Percentiles rank a stretch among this genome's conserved stretches.
Conservation (phyloP, 2,113 vertebrate species). For the Chlorocebus sabaeus region DNA sequence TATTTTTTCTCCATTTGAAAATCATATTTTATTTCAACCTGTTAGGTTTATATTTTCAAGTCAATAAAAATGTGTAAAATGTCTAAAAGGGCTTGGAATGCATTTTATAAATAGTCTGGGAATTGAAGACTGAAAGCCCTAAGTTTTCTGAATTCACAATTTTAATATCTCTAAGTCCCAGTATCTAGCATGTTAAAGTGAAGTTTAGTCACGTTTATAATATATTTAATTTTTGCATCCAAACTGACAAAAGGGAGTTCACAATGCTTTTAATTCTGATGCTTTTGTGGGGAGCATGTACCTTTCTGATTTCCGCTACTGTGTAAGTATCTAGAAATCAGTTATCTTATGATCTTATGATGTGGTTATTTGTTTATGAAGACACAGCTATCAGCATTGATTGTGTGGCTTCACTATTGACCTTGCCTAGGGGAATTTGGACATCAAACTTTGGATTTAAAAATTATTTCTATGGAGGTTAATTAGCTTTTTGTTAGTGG, state of each 20-base stretch:
- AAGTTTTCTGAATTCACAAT: background rate
- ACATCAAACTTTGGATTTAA: background rate
- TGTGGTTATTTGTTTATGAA: background rate
- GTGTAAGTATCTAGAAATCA: background rate
- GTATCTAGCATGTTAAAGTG: background rate
- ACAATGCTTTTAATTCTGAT: background rate
- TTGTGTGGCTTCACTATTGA: background rate
- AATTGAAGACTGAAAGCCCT: background rate
- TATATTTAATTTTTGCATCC: background rate
- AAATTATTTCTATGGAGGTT: background rate
- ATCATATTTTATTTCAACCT: background rate
- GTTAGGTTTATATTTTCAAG: constrained; percentile 22
- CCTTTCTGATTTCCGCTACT: background rate
- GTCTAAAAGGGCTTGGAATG: background rate
- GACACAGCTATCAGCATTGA: background rate
- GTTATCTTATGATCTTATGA: background rate
- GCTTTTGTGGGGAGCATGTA: background rate
- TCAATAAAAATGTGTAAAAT: background rate
- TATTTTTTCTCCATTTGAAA: background rate
- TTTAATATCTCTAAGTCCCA: background rate
- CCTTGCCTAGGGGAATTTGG: background rate
- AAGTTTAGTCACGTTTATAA: background rate
- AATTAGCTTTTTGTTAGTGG: constrained; percentile 3
- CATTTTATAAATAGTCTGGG: background rate
- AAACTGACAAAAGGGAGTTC: background rate